Conservation (phyloP, 2,888 invertebrate species). For the Bembecia ichneumoniformis region DNA sequence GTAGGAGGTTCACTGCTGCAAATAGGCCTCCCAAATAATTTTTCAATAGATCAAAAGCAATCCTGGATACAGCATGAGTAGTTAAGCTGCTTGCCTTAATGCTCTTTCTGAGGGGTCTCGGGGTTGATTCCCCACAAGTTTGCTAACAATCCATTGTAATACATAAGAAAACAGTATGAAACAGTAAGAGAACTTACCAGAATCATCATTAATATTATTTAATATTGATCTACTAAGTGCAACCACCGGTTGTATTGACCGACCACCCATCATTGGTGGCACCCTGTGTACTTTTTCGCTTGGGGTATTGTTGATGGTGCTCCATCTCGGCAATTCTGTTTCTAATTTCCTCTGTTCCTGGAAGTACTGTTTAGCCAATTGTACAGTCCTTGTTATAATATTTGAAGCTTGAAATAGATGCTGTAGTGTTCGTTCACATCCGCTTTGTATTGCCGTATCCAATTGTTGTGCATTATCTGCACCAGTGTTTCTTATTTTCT, state of each 20-base stretch:
- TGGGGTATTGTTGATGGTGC: conserved; percentile 36
- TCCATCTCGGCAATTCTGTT: conserved; percentile 39
- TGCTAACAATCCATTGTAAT: no score
- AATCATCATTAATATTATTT: conserved; percentile 10
- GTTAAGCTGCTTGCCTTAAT: no score
- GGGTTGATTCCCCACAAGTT: no score
- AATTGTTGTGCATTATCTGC: conserved; percentile 36
- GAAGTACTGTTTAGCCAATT: conserved; percentile 38
- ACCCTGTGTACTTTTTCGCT: conserved; percentile 48
- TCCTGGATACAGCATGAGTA: no score
- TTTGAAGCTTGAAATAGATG: conserved; percentile 49
- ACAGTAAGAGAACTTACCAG: not conserved
- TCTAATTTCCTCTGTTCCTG: conserved; percentile 35
- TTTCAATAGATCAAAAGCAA: no score
- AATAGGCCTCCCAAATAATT: no score
- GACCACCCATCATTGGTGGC: conserved; percentile 50
- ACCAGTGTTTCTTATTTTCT: conserved; percentile 48
- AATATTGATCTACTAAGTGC: conserved; percentile 43
- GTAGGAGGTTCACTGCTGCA: no score
- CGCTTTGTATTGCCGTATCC: conserved; percentile 38
- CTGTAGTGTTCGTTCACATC: conserved; percentile 41
- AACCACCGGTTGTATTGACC: conserved; percentile 56
- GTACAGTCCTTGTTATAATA: conserved; percentile 39
- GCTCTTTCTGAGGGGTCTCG: no score
- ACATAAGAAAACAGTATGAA: no score